These are phyloP conservation scores for Acleris sparsana DNA, from an alignment of 2,888 invertebrate genomes.

Conservation along the genomic window DNA sequence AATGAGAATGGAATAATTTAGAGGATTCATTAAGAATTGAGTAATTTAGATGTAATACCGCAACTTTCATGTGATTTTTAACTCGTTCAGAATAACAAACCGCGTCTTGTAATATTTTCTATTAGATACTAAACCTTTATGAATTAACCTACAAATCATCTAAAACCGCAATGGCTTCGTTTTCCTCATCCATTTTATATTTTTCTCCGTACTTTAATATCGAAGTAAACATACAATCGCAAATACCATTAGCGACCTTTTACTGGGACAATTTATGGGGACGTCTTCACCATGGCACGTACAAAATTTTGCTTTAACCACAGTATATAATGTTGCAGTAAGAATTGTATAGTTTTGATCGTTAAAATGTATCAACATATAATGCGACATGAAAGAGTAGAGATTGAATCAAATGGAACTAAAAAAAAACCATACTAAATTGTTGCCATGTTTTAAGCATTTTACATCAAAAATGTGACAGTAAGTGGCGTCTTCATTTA, in stretches of 20 bases:
- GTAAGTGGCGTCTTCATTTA: too few species aligned
- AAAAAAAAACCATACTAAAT: too few species aligned
- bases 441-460: too few species aligned
- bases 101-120: not conserved
- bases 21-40: too few species aligned
- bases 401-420: too few species aligned
- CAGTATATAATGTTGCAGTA: conserved; percentile 1
- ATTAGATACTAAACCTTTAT: not conserved
- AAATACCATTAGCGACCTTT: conserved; percentile 75
- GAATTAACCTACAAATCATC: conserved; percentile 23
- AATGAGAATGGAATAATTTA: too few species aligned
- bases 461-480: too few species aligned
- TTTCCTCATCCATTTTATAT: conserved; percentile 30
- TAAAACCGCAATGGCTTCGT: conserved; percentile 8
- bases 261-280: conserved; percentile 74
- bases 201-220: conserved; percentile 56
- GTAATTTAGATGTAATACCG: not conserved
- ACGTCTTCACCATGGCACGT: conserved; percentile 61
- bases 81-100: not conserved
- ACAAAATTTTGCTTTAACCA: conserved; percentile 70
- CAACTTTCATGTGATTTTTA: not conserved
- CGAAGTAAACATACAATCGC: conserved; percentile 54
- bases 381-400: too few species aligned
- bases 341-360: not conserved
- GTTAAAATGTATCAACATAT: not conserved